Evolutionary conservation across 2,888 invertebrate species (phyloP).

Genomic region (Ormyrus thymus): DNA sequence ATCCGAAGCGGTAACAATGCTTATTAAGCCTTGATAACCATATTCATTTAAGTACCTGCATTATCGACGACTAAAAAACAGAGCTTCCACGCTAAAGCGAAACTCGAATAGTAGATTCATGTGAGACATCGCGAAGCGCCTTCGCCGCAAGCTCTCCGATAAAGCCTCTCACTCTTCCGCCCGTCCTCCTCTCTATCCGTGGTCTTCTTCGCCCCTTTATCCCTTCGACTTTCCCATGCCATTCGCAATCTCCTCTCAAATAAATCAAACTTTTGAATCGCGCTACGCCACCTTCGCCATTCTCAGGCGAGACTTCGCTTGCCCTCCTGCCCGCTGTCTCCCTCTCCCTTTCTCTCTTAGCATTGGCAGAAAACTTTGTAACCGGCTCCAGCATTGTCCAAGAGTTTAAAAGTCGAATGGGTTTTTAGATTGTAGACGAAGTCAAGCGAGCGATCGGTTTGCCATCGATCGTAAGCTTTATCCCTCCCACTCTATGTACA

Average conservation of each 20-base stretch:
- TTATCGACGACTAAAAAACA: slow-evolving; percentile 12
- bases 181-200: slow-evolving; percentile 11
- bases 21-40: too few relatives aligned
- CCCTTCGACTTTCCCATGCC: slow-evolving; percentile 61
- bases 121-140: slow-evolving; percentile 57
- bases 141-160: slow-evolving; percentile 42
- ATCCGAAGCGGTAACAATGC: too few relatives aligned
- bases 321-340: slow-evolving; percentile 22
- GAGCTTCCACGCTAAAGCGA: not conserved
- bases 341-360: slow-evolving; percentile 37
- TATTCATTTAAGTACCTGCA: too few relatives aligned
- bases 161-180: slow-evolving; percentile 55
- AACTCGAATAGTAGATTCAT: slow-evolving; percentile 50
- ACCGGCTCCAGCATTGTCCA: slow-evolving; percentile 69
- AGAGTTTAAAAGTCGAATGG: slow-evolving; percentile 74
- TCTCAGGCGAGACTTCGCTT: slow-evolving; percentile 20
- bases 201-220: slow-evolving; percentile 19
- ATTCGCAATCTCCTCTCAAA: slow-evolving; percentile 72
- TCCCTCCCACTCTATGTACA: slow-evolving; percentile 19
- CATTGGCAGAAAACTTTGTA: slow-evolving; percentile 69
- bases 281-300: slow-evolving; percentile 55
- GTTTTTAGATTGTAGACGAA: slow-evolving; percentile 71
- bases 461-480: slow-evolving; percentile 62
- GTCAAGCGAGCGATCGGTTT: slow-evolving; percentile 68
- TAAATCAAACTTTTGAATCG: slow-evolving; percentile 74